phyloP scores from a whole-genome alignment of 2,888 invertebrate species.

The Hyposoter didymator region DNA sequence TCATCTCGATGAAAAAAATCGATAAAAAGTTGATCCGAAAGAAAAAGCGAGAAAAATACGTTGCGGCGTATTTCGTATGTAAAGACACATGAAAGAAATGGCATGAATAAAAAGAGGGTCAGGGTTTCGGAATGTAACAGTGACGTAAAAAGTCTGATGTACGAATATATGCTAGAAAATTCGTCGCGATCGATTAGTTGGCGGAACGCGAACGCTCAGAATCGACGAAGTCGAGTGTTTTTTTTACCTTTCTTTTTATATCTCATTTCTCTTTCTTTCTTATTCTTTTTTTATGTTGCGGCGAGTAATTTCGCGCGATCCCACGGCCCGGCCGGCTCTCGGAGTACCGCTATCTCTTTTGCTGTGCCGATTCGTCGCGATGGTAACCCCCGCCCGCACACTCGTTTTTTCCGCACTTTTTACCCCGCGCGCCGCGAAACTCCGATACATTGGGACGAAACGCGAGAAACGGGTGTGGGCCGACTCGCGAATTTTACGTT shows the following conservation, averaged over 20 bases:
- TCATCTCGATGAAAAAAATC: neutral
- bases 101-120: neutral
- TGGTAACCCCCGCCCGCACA: slow-evolving; percentile 76
- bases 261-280: slow-evolving; percentile 22
- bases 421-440: slow-evolving; percentile 18
- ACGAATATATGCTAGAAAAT: slow-evolving; percentile 49
- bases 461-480: slow-evolving; percentile 40
- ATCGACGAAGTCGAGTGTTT: slow-evolving; percentile 43
- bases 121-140: neutral
- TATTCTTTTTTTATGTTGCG: slow-evolving; percentile 33
- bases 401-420: neutral
- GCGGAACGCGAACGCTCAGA: slow-evolving; percentile 45
- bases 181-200: slow-evolving; percentile 77
- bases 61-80: neutral
- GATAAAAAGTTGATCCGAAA: neutral
- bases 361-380: slow-evolving; percentile 75
- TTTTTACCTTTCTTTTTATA: slow-evolving; percentile 17
- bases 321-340: slow-evolving; percentile 47
- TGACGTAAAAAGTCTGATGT: neutral
- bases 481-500: slow-evolving; percentile 8
- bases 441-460: slow-evolving; percentile 47
- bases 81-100: neutral
- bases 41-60: neutral
- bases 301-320: slow-evolving; percentile 58
- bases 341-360: slow-evolving; percentile 56